These are phyloP conservation scores for Ooceraea biroi DNA, from an alignment of 1,140 invertebrate species.

Conservation along the genomic window DNA sequence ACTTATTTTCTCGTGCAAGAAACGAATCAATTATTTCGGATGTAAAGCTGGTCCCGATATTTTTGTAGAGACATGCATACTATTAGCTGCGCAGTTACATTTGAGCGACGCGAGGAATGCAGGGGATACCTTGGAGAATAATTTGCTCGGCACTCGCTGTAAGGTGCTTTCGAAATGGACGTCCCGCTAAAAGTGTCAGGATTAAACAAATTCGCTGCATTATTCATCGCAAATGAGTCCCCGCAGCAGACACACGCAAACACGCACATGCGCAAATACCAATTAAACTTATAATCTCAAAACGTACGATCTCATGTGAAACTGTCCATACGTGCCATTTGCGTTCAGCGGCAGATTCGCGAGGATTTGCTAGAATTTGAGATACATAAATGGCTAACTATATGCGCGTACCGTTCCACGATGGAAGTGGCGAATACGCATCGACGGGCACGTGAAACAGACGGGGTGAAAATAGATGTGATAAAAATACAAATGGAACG, in stretches of 20 bases:
- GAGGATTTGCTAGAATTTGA: slow-evolving; percentile 62
- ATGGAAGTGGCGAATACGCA: slow-evolving; percentile 33
- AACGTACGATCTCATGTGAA: slow-evolving; percentile 58
- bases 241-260: slow-evolving; percentile 33
- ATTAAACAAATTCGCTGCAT: slow-evolving; percentile 58
- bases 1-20: too few relatives aligned
- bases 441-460: slow-evolving; percentile 45
- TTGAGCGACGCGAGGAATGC: too few relatives aligned
- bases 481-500: slow-evolving; percentile 71
- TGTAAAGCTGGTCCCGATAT: too few relatives aligned
- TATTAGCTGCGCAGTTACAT: too few relatives aligned
- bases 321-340: slow-evolving; percentile 62
- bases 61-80: too few relatives aligned
- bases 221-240: slow-evolving; percentile 59
- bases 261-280: slow-evolving; percentile 60
- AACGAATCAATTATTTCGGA: too few relatives aligned
- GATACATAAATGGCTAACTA: slow-evolving; percentile 63
- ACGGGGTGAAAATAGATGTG: slow-evolving; percentile 70
- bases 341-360: slow-evolving; percentile 58
- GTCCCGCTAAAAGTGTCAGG: slow-evolving; percentile 28
- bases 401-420: slow-evolving; percentile 44
- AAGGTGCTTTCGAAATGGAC: not conserved
- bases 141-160: too few relatives aligned
- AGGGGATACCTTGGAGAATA: too few relatives aligned
- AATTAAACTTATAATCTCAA: slow-evolving; percentile 64